phyloP scores from a whole-genome alignment of 2,113 vertebrate species.

The Cisticola juncidis region DNA sequence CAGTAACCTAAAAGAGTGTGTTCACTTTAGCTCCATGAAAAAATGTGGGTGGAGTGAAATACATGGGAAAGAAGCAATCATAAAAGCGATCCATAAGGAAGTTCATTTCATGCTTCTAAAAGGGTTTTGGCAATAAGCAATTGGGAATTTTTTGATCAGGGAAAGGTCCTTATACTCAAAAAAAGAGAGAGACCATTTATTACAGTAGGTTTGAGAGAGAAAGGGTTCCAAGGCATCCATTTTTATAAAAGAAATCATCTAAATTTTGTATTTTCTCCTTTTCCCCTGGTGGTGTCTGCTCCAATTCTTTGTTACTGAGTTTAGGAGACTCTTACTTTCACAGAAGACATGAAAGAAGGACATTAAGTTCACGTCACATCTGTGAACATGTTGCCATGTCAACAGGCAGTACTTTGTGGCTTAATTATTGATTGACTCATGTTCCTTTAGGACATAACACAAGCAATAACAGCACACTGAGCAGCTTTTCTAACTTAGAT shows the following conservation, averaged over 20 bases:
- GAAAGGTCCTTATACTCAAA: neutral
- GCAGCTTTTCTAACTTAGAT: conserved; percentile 47
- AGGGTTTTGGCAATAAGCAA: conserved; percentile 11
- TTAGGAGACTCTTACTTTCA: conserved; percentile 52
- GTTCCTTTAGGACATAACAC: conserved; percentile 69
- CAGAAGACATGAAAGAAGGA: conserved; percentile 61
- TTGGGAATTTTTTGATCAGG: conserved; percentile 14
- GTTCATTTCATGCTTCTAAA: conserved; percentile 8
- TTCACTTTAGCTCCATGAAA: conserved; percentile 44
- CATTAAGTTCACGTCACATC: conserved; percentile 63
- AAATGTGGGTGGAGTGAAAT: conserved; percentile 58
- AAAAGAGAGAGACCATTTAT: neutral
- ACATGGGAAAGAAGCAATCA: conserved; percentile 49
- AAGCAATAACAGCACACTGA: conserved; percentile 63
- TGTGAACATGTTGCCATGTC: conserved; percentile 64
- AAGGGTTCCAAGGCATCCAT: neutral
- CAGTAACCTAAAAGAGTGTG: neutral
- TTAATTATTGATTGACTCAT: conserved; percentile 77
- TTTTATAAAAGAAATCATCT: neutral
- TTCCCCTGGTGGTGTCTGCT: neutral
- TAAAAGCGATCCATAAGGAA: conserved; percentile 37
- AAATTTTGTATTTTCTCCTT: conserved; percentile 8
- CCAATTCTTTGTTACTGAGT: conserved; percentile 25
- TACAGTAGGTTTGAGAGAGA: neutral
- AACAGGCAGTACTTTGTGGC: conserved; percentile 67